Percentiles rank a stretch among this genome's conserved stretches.
Conservation (phyloP, 2,888 invertebrate genomes). For the Cosmia pyralina region DNA sequence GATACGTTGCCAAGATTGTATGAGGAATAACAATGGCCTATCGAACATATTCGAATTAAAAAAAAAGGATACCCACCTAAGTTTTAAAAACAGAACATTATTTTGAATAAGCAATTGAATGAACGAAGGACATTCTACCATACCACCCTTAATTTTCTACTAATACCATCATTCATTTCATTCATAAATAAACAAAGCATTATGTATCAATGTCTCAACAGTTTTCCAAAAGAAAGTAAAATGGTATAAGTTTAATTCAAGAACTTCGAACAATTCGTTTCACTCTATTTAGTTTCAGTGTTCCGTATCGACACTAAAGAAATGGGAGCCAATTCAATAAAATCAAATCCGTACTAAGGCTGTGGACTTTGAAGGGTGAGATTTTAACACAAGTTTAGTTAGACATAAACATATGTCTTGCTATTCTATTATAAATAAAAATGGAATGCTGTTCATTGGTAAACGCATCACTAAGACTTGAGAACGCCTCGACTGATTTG, state of each 20-base stretch:
- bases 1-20: constrained; percentile 48
- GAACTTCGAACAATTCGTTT: constrained; percentile 32
- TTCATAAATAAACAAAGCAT: not conserved
- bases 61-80: not conserved
- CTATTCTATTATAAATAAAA: no score
- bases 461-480: no score
- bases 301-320: constrained; percentile 16
- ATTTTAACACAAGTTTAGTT: not conserved
- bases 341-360: constrained; percentile 17
- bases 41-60: not conserved
- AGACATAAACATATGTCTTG: no score
- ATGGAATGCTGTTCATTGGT: no score
- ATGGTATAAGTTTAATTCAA: constrained; percentile 18
- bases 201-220: constrained; percentile 14
- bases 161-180: not conserved
- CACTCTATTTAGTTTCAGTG: constrained; percentile 36
- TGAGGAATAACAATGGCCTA: constrained; percentile 15
- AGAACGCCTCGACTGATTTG: no score
- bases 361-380: constrained; percentile 5
- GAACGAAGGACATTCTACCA: not conserved
- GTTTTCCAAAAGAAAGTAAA: constrained; percentile 7
- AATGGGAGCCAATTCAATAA: constrained; percentile 29
- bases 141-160: not conserved
- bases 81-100: not conserved
- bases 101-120: not conserved